These are phyloP conservation scores for Microtus richardsoni DNA, from an alignment of 2,113 vertebrate genomes.

Conservation along the genomic window DNA sequence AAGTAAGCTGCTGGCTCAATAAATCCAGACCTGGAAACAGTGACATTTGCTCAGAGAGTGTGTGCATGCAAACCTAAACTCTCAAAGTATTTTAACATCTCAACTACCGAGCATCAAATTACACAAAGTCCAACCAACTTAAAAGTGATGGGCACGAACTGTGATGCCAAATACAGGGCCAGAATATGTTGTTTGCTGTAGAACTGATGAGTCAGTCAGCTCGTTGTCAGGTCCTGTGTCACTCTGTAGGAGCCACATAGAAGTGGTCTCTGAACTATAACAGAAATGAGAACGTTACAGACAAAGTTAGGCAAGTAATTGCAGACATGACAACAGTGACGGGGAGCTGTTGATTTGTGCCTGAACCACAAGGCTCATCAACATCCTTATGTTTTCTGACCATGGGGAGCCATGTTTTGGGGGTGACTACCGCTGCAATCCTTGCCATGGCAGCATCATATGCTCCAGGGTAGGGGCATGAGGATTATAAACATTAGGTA, in stretches of 20 bases:
- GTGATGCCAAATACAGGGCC: slow-evolving; percentile 10
- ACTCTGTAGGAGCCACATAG: not conserved
- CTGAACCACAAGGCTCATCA: not conserved
- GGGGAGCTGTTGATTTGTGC: not conserved
- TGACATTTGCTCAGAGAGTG: slow-evolving; percentile 32
- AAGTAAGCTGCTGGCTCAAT: slow-evolving; percentile 63
- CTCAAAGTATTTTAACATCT: slow-evolving; percentile 50
- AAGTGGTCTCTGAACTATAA: slow-evolving; percentile 2
- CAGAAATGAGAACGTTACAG: slow-evolving; percentile 28
- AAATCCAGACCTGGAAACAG: slow-evolving; percentile 69
- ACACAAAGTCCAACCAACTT: slow-evolving; percentile 3
- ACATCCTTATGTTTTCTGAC: not conserved
- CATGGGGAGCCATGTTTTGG: no score
- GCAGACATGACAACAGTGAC: not conserved
- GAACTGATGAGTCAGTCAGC: not conserved
- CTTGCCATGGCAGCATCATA: no score
- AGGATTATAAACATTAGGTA: no score
- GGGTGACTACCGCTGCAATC: no score
- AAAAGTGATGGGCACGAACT: not conserved
- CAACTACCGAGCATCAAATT: slow-evolving; percentile 16
- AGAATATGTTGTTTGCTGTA: not conserved
- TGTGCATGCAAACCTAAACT: slow-evolving; percentile 25
- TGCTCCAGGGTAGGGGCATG: no score
- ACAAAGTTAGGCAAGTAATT: slow-evolving; percentile 10
- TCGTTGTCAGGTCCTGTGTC: not conserved